Conservation (phyloP, 2,888 invertebrate species). For the Dermolepida albohirtum region DNA sequence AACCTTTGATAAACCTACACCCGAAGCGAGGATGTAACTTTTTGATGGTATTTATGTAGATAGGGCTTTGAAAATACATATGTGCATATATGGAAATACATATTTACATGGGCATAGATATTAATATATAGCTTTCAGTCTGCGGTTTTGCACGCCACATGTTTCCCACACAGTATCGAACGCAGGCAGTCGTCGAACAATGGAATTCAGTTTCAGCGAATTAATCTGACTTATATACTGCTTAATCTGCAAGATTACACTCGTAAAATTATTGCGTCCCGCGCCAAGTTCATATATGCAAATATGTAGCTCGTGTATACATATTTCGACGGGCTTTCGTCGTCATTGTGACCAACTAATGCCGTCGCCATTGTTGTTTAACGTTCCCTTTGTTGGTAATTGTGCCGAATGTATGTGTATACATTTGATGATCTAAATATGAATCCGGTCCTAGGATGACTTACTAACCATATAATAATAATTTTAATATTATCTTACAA, state of each 20-base stretch:
- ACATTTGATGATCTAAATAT: constrained; percentile 26
- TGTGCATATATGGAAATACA: neutral
- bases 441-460: constrained; percentile 23
- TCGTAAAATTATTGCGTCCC: constrained; percentile 43
- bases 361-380: constrained; percentile 31
- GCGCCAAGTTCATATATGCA: constrained; percentile 35
- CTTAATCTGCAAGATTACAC: constrained; percentile 47
- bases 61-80: neutral
- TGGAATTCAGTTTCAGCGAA: constrained; percentile 45
- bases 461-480: constrained; percentile 33
- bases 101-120: neutral
- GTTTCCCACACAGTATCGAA: constrained; percentile 47
- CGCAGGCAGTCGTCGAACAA: constrained; percentile 44
- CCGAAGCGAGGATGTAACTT: too few relatives aligned
- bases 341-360: constrained; percentile 31
- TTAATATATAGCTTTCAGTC: constrained; percentile 34
- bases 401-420: constrained; percentile 19
- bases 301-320: constrained; percentile 25
- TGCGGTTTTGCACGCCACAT: constrained; percentile 43
- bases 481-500: constrained; percentile 5
- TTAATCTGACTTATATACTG: constrained; percentile 47
- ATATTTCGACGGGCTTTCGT: constrained; percentile 24
- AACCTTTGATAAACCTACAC: too few relatives aligned
- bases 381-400: constrained; percentile 35
- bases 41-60: too few relatives aligned